These are phyloP conservation scores for Chromobotia macracanthus DNA, from an alignment of 2,797 vertebrate species.

Conservation along the genomic window DNA sequence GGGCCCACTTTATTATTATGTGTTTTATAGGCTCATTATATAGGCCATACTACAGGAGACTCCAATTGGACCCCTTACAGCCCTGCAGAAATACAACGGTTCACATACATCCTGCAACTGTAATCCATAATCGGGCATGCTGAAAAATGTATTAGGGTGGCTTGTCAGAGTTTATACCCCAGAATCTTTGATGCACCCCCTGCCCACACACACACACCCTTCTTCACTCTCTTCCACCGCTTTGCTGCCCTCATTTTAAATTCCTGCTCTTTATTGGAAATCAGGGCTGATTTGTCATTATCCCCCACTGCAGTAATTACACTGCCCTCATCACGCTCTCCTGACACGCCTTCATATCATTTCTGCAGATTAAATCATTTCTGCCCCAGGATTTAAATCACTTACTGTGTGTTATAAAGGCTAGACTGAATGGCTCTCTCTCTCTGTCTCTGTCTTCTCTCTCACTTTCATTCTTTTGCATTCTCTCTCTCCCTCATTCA, in stretches of 20 bases:
- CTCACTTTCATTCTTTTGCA: background rate
- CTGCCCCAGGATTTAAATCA: constrained; percentile 57
- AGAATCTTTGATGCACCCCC: background rate
- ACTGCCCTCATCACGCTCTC: constrained; percentile 37
- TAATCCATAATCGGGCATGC: background rate
- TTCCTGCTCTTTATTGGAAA: constrained; percentile 34
- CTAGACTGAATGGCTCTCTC: constrained; percentile 25
- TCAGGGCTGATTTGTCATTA: constrained; percentile 54
- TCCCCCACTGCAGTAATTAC: constrained; percentile 59
- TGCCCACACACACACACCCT: background rate
- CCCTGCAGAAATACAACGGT: background rate
- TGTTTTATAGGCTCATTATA: too few relatives aligned
- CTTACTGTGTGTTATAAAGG: constrained; percentile 48
- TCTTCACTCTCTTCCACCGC: constrained; percentile 16
- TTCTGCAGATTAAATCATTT: constrained; percentile 62
- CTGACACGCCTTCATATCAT: constrained; percentile 56
- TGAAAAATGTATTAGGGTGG: background rate
- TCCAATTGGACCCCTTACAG: background rate
- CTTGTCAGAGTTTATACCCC: background rate
- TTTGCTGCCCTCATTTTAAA: background rate
- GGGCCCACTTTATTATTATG: background rate
- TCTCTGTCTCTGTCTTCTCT: background rate
- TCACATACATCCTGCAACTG: background rate
- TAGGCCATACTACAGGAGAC: background rate
- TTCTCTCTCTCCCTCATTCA: background rate